These are phyloP conservation scores for Melinaea menophilus DNA, from an alignment of 2,888 invertebrate species.

Conservation along the genomic window DNA sequence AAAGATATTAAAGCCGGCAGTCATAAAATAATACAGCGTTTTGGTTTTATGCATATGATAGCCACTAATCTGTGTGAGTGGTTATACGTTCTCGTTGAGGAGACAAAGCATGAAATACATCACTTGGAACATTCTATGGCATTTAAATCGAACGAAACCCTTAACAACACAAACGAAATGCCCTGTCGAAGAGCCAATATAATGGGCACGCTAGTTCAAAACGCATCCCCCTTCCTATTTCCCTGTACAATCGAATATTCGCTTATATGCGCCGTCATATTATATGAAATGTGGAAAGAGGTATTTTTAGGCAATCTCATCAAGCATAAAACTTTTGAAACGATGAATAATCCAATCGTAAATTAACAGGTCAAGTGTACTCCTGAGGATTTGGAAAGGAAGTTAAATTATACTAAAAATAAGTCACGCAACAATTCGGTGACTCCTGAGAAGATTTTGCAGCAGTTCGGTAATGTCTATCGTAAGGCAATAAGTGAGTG, in stretches of 20 bases:
- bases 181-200: conserved; percentile 80
- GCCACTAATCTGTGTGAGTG: conserved; percentile 96
- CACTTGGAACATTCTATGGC: conserved; percentile 78
- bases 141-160: conserved; percentile 34
- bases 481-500: neutral
- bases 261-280: conserved; percentile 91
- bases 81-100: conserved; percentile 91
- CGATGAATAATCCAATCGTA: conserved; percentile 27
- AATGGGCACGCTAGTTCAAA: conserved; percentile 84
- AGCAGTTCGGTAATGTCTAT: conserved; percentile 61
- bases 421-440: conserved; percentile 72
- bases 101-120: conserved; percentile 92
- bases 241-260: conserved; percentile 95
- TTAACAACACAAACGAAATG: conserved; percentile 42
- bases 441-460: conserved; percentile 73
- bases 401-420: conserved; percentile 55
- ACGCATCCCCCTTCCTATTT: conserved; percentile 88
- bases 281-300: conserved; percentile 95
- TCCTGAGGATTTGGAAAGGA: conserved; percentile 69
- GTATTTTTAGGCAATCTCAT: conserved; percentile 49
- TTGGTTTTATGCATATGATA: conserved; percentile 96
- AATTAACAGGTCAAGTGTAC: conserved; percentile 67
- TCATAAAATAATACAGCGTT: conserved; percentile 85
- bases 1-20: conserved; percentile 81
- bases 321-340: neutral